Base-by-base conservation (phyloP, 2,888 invertebrate species). In the Busseola fusca region DNA sequence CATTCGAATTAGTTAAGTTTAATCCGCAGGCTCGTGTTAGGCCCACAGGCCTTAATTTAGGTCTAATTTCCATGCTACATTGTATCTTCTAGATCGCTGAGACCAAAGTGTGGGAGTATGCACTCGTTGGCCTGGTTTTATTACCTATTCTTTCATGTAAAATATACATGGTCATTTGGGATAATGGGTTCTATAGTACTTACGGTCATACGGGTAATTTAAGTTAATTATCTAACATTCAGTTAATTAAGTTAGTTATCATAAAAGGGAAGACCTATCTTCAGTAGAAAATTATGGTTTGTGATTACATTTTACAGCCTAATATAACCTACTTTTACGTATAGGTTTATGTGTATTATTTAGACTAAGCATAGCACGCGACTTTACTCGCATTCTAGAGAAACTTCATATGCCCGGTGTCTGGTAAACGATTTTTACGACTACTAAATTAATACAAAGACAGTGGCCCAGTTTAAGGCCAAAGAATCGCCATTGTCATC, bases 141-240 rank as follows among this genome's bases (percentile, higher is more conserved):
- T 45, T 59, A 62, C 48, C 40, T 34, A 69, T 56, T 77, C 5
- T 56, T 48, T 40, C 14, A 45, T 54, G 30, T 25, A 48, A 30
- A 40, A n/a, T 21, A n/a, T 50, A 42, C 56, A 77, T 37, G 40
- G 18, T 27, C 48, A 50, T 57, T n/a, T 45, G 30, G 16, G 25
- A 30, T 5, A 40, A 60, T 56, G 64, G 64, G 21, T 14, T 34
- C 3, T 59, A 27, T 40, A 48, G 48, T 54, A 56, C 64, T 14
- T 57, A 68, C 45, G 52, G n/a, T n/a, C 16, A 70, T 58, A 45
- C 57, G 59, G 60, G 64, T 79, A 30, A 64, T 64, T 54, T 52
- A 37, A 52, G 12, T 59, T 78, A 59, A 40, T 78, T 30, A 40
- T 25, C 6, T 58, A 45, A 18, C 42, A 59, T 54, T 59, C 7